Conservation (phyloP, 2,113 vertebrate species). For the Ciconia stormi region DNA sequence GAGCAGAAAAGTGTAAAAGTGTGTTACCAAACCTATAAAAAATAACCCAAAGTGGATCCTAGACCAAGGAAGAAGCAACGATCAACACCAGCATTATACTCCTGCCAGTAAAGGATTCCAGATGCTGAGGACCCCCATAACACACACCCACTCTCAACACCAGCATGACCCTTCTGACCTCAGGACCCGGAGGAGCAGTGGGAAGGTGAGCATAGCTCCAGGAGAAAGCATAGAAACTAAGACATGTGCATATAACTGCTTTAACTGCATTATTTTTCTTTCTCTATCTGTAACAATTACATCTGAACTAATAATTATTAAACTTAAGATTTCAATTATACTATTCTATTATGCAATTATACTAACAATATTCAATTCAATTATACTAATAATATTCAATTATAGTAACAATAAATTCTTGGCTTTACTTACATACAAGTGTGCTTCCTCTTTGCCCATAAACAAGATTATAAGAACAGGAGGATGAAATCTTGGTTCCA, state of each 20-base stretch:
- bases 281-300: background rate
- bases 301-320: background rate
- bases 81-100: background rate
- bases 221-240: background rate
- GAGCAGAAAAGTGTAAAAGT: background rate
- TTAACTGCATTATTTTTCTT: background rate
- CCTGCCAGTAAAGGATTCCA: background rate
- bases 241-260: accelerated
- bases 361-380: too few species aligned
- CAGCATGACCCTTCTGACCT: background rate
- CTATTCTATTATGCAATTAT: background rate
- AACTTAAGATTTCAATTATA: background rate
- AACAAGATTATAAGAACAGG: background rate
- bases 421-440: background rate
- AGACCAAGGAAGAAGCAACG: background rate
- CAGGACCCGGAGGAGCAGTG: background rate
- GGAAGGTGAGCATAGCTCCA: background rate
- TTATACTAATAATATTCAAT: background rate
- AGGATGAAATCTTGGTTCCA: background rate
- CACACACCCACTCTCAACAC: background rate
- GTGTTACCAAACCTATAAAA: background rate
- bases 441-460: background rate
- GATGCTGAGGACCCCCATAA: background rate
- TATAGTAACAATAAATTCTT: background rate
- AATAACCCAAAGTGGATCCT: background rate